Evolutionary conservation across 1,140 invertebrate species (phyloP).

Genomic region (Ladona fulva): DNA sequence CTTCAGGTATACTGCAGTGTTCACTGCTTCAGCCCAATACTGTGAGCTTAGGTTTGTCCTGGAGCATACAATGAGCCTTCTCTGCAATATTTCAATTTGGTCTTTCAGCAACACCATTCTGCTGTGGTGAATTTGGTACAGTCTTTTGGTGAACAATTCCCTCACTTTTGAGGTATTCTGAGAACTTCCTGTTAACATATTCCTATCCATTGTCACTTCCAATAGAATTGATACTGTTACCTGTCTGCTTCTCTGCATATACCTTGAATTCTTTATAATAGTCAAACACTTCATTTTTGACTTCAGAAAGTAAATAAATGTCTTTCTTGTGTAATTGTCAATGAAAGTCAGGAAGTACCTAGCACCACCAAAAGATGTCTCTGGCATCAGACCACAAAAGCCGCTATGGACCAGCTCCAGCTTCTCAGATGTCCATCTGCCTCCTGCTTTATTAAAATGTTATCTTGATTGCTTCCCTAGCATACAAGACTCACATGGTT

Average conservation of each 20-base stretch:
- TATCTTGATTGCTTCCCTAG: constrained; percentile 18
- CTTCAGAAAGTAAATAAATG: constrained; percentile 34
- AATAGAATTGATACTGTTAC: constrained; percentile 25
- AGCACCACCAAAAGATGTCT: constrained; percentile 29
- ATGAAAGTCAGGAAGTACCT: constrained; percentile 37
- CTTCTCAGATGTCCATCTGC: constrained; percentile 18
- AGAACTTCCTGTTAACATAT: constrained; percentile 33
- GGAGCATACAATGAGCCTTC: no score
- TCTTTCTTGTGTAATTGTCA: constrained; percentile 36
- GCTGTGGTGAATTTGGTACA: no score
- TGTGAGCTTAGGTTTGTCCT: no score
- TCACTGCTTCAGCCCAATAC: no score
- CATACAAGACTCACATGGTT: constrained; percentile 13
- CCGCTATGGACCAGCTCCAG: constrained; percentile 35
- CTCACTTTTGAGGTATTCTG: constrained; percentile 17
- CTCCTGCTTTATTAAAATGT: constrained; percentile 14
- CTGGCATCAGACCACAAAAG: constrained; percentile 36
- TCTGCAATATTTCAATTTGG: no score
- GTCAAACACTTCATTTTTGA: constrained; percentile 33
- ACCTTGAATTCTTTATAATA: constrained; percentile 32
- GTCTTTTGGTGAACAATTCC: background rate
- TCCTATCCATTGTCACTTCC: constrained; percentile 38
- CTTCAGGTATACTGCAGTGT: no score
- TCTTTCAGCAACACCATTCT: no score
- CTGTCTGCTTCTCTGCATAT: constrained; percentile 30